Base-by-base conservation (phyloP, 2,888 invertebrate species). In the Ptychoptera albimana region DNA sequence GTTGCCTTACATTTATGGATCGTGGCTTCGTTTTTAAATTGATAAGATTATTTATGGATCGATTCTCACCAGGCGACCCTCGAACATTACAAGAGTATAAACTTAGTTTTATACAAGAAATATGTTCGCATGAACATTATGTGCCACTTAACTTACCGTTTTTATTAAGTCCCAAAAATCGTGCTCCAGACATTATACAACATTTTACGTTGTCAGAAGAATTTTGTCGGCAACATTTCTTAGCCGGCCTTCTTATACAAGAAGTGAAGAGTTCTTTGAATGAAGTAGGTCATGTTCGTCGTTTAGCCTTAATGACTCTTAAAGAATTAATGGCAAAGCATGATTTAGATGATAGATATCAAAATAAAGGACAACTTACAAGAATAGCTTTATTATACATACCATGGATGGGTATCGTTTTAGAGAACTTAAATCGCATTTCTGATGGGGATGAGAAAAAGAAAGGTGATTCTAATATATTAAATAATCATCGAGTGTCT, bases 71-170 rank as follows among this genome's bases (percentile, higher is more conserved):
- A 0, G 85, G 84, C 29, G 91, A 91, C 65, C 71, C 75, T 0
- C 75, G 88, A 58, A 72, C 79, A 1, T 67, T 94, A 30, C 85
- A 91, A 55, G 88, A 91, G 56, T 87, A 84, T 63, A 96, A 94
- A 68, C 88, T 92, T 59, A 81, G 83, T 46, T 92, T 96, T 60
- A 68, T 97, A 41, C 85, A 86, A 63, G 83, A 88, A 38, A 77
- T 97, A 39, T 89, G 88, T 59, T 82, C 82, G 32, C 94, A 97
- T 59, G 96, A 97, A 60, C 94, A 97, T 64, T 96, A 82, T 60
- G 79, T 96, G 42, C 84, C 89, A 0, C 80, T 96, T 55, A 93
- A 92, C 65, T 72, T 96, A 56, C 96, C 96, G 5, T 73, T 91
- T 57, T 60, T 65, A 39, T 50, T 68, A 45, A 69, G 67, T 43